Evolutionary conservation across 2,888 invertebrate genomes (phyloP).

Genomic region (Pseudococcus longispinus): DNA sequence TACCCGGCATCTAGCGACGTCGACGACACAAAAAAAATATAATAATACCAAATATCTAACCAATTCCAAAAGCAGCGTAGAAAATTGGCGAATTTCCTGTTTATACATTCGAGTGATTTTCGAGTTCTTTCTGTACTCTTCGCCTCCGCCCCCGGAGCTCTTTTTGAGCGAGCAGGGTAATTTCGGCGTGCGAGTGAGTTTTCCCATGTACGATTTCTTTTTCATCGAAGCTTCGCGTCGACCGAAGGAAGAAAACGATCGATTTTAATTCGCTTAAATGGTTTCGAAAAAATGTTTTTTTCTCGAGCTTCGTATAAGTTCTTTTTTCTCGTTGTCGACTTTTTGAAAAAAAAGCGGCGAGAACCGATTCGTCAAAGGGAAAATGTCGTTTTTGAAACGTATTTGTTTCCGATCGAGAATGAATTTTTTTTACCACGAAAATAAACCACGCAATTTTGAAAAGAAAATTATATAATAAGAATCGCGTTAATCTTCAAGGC

Average conservation of each 20-base stretch:
- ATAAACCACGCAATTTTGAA: neutral
- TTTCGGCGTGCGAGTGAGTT: neutral
- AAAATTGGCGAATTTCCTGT: slow-evolving; percentile 34
- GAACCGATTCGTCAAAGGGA: neutral
- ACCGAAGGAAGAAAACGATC: too few species aligned
- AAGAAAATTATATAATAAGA: neutral
- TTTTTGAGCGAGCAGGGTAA: neutral
- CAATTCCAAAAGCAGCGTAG: slow-evolving; percentile 31
- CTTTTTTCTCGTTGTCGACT: neutral
- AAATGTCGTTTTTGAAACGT: neutral
- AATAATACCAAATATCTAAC: slow-evolving; percentile 24
- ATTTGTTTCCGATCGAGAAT: neutral
- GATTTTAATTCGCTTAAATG: slow-evolving; percentile 26
- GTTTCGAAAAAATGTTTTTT: neutral
- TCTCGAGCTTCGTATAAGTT: neutral
- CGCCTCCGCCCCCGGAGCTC: neutral
- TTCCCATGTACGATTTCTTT: neutral
- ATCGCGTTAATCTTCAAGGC: neutral
- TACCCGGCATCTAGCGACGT: neutral
- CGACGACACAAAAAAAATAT: neutral
- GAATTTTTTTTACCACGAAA: neutral
- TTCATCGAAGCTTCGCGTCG: neutral
- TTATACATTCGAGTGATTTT: slow-evolving; percentile 34
- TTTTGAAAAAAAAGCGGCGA: neutral
- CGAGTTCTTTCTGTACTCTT: neutral